These are phyloP conservation scores for Plemyria rubiginata DNA, from an alignment of 2,888 invertebrate species.

Conservation along the genomic window DNA sequence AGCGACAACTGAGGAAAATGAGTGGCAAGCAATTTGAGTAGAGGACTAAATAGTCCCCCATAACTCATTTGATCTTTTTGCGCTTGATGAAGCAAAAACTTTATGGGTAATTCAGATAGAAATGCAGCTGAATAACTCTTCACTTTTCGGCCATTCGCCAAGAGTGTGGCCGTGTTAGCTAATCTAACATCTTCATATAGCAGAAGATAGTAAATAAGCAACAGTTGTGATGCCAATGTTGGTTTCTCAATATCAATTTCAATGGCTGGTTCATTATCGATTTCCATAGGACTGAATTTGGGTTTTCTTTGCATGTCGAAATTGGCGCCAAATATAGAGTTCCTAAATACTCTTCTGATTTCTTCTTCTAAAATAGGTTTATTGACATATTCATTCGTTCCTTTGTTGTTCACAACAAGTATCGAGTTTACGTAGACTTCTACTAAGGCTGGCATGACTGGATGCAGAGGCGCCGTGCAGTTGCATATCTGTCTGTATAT, in stretches of 20 bases:
- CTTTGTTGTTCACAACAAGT: slow-evolving; percentile 88
- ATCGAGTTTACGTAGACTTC: slow-evolving; percentile 98
- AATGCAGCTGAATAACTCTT: slow-evolving; percentile 95
- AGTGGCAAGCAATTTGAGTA: slow-evolving; percentile 93
- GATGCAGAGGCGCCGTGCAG: slow-evolving; percentile 95
- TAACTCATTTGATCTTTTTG: slow-evolving; percentile 96
- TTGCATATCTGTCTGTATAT: slow-evolving; percentile 97
- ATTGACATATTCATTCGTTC: slow-evolving; percentile 91
- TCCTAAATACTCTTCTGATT: slow-evolving; percentile 92
- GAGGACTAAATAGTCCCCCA: slow-evolving; percentile 94
- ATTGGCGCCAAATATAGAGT: slow-evolving; percentile 90
- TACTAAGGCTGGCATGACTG: slow-evolving; percentile 95
- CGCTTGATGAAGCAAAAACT: slow-evolving; percentile 96
- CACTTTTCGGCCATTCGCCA: slow-evolving; percentile 89
- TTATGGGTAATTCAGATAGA: slow-evolving; percentile 95
- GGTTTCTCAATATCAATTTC: slow-evolving; percentile 86
- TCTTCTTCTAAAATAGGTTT: slow-evolving; percentile 96
- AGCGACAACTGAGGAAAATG: slow-evolving; percentile 98
- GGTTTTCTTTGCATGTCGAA: slow-evolving; percentile 85
- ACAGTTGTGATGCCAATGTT: slow-evolving; percentile 93
- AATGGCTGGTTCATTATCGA: slow-evolving; percentile 81
- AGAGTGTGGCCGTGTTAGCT: slow-evolving; percentile 87
- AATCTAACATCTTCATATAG: slow-evolving; percentile 96
- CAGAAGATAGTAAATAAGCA: slow-evolving; percentile 95
- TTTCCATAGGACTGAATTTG: slow-evolving; percentile 78